Base-by-base conservation (phyloP, 2,797 vertebrate genomes). In the Brachymystax lenok region DNA sequence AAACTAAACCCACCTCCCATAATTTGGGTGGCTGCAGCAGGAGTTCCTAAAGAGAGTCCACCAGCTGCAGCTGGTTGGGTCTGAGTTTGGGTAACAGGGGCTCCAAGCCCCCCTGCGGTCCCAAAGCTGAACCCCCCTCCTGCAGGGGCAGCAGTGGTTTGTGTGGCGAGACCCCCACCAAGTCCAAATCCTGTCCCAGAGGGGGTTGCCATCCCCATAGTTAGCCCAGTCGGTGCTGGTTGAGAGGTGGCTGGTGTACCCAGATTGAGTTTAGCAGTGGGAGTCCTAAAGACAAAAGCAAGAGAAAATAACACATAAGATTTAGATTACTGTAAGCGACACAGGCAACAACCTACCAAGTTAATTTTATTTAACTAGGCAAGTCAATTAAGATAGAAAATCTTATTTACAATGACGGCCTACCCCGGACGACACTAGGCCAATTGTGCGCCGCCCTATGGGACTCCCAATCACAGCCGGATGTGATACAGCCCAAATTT, bases 241-340 rank as follows among this genome's bases (percentile, higher is more conserved):
- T 90, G 91, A 75, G 95, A 16, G 14, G 93, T 24, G 0, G 90
- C 59, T 54, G 83, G 74, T 16, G 77, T 2, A 7, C 88, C 86
- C 72, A 96, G 78, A 73, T 78, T 94, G 4, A 97, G 85, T 8
- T 96, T 95, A 0, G 93, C 83, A 0, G 91, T 33, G 5, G 52
- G 87, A 13, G 88, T 68, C 70, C 92, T 94, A 68, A 24, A 74
- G 35, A 76, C 33, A 74, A 2, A 16, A 72, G n/a, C 30, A 3
- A 8, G 50, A 56, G 46, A 63, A 56, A 14, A 27, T 33, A 54
- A 61, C 7, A 8, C 12, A 70, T 4, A 27, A 14, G 17, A 27
- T 21, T 35, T n/a, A 70, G 12, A 69, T 28, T 30, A 54, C 35
- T 52, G 21, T 13, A 63, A 5, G 69, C 13, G 16, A 7, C 14